Evolutionary conservation across 2,113 vertebrate species (phyloP).

Genomic region (Chionodraco myersi): DNA sequence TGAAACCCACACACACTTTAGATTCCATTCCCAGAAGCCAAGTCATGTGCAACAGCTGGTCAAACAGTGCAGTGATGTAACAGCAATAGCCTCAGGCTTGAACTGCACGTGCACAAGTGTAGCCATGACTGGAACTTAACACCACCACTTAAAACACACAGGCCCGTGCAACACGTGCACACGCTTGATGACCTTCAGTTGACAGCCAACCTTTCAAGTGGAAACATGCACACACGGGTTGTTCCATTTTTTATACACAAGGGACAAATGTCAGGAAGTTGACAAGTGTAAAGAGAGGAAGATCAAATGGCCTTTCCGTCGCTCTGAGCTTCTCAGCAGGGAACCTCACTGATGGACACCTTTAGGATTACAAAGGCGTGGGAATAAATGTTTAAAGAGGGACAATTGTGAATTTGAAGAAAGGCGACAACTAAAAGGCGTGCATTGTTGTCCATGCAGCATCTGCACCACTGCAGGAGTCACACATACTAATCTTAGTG

Average conservation of each 20-base stretch:
- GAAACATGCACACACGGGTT: not conserved
- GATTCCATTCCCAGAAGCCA: not conserved
- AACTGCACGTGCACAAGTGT: slow-evolving; percentile 44
- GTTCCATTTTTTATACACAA: not conserved
- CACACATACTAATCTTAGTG: no score
- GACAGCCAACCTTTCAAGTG: slow-evolving; percentile 17
- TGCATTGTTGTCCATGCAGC: no score
- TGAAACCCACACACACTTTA: not conserved
- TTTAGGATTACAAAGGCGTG: not conserved
- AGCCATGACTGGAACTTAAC: slow-evolving; percentile 24
- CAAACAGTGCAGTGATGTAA: slow-evolving; percentile 52
- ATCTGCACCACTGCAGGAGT: no score
- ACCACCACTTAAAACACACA: not conserved
- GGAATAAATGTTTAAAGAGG: not conserved
- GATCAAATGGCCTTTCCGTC: not conserved
- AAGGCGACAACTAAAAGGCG: no score
- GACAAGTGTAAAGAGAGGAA: not conserved
- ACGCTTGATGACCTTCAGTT: not conserved
- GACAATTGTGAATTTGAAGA: not conserved
- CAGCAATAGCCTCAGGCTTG: not conserved
- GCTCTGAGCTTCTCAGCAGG: not conserved
- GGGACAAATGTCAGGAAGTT: not conserved
- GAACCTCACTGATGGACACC: not conserved
- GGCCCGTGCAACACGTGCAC: not conserved
- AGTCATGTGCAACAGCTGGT: slow-evolving; percentile 67